Evolutionary conservation across 2,888 invertebrate species (phyloP), one percentile per base, ranked within the genome.

Genomic region (Netelia fuscicornis): DNA sequence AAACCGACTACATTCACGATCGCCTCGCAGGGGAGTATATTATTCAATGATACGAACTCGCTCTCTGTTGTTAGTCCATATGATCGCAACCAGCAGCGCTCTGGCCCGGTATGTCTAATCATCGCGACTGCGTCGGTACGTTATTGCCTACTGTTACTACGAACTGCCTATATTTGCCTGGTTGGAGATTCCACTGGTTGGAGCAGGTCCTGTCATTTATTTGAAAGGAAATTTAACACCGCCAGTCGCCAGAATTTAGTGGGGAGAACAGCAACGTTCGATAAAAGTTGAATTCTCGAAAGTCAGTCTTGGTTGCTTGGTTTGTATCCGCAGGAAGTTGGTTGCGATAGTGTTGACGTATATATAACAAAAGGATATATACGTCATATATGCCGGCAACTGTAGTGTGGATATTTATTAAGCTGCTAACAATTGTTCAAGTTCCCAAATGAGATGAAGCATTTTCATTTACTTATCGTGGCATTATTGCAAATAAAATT

Each of bases 401-500:
- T 37, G 37, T 6, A 6, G 1, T 8, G 37, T 1, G 0, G 6
- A 5, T 37, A 37, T 37, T 37, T 13, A 48, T 48, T 48, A 48
- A 48, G 9, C 9, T 48, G 13, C 48, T 48, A 2, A 2, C 10
- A 48, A 11, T 48, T 13, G 3, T 48, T 0, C 48, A 13, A 48
- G 6, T 6, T 37, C 6, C 0, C 6, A 1, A 37, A 37, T 6
- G 37, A 37, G 37, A 37, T 37, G 37, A 37, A 37, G 37, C 11
- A 48, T 13, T 13, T 0, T 17, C n/a, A 65, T 48, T 9, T 68
- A 62, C 2, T 83, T 20, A 17, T 71, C 56, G 68, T 64, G 62
- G 67, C 44, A 20, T 54, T 75, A 11, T 78, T 78, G 13, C 76
- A 82, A 76, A 75, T 89, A n/a, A 60, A 84, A 70, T 76, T 68